phyloP scores from a whole-genome alignment of 2,797 vertebrate species.

The Xerus rutilus region DNA sequence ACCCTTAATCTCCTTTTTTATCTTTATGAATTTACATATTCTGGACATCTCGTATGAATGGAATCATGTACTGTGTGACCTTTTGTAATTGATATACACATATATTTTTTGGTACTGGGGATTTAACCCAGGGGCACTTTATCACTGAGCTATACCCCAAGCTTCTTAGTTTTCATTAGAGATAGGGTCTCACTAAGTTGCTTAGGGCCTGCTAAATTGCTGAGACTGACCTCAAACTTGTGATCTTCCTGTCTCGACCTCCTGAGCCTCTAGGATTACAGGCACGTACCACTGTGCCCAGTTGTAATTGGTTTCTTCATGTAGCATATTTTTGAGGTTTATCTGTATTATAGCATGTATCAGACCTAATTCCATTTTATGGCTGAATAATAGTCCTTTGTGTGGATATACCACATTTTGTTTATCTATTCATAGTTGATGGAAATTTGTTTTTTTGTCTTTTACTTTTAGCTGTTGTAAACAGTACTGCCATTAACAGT shows the following conservation, averaged over 20 bases:
- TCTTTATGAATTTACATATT: neutral
- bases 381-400: neutral
- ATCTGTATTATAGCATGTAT: neutral
- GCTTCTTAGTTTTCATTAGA: too few relatives aligned
- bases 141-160: too few relatives aligned
- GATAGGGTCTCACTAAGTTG: too few relatives aligned
- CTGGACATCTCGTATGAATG: neutral
- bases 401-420: neutral
- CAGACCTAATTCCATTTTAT: slow-evolving; percentile 5
- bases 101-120: too few relatives aligned
- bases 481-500: neutral
- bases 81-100: neutral
- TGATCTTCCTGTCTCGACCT: too few relatives aligned
- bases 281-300: too few relatives aligned
- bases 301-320: neutral
- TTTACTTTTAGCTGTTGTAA: neutral
- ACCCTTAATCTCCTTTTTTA: neutral
- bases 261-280: too few relatives aligned
- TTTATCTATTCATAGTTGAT: neutral
- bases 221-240: too few relatives aligned
- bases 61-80: neutral
- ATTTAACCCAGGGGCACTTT: too few relatives aligned
- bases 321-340: slow-evolving; percentile 3
- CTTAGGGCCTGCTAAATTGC: too few relatives aligned
- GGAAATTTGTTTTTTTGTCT: neutral